Percentiles rank a stretch among this genome's conserved stretches.
These are phyloP conservation scores for Scelioninae gen. 1 DNA, from an alignment of 2,888 invertebrate genomes.

Conservation along the genomic window DNA sequence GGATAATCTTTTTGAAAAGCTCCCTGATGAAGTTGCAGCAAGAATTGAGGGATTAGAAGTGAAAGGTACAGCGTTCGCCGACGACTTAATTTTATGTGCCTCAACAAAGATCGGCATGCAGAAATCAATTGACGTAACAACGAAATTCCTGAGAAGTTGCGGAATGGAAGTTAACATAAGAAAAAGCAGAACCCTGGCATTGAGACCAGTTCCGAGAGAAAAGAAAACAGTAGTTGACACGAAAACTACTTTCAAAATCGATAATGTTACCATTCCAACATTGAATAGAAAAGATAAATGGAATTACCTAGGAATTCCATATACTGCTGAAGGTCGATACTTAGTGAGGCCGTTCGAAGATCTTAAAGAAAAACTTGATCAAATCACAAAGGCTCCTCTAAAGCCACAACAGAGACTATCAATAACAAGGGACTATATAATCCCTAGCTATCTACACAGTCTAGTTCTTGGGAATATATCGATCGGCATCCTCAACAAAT, in stretches of 20 bases:
- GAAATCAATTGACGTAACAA: neutral
- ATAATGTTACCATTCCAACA: neutral
- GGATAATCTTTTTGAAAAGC: constrained; percentile 26
- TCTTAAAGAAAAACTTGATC: neutral
- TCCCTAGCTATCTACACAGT: neutral
- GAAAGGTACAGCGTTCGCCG: too few species aligned
- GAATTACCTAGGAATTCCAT: constrained; percentile 53
- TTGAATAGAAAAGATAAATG: constrained; percentile 11
- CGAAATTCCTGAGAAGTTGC: neutral
- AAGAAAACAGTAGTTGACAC: constrained; percentile 55
- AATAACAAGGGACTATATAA: constrained; percentile 36
- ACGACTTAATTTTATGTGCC: too few species aligned
- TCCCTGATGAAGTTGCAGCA: neutral
- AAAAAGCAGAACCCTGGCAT: constrained; percentile 69
- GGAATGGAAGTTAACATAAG: constrained; percentile 70
- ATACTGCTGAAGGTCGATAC: constrained; percentile 3
- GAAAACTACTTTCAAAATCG: neutral
- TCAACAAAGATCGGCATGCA: constrained; percentile 28
- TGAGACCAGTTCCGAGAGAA: constrained; percentile 26
- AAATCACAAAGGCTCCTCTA: constrained; percentile 64
- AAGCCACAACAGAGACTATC: constrained; percentile 68
- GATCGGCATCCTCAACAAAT: neutral
- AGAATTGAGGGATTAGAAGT: neutral
- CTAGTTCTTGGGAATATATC: neutral
- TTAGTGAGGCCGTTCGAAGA: neutral